Evolutionary conservation across 2,113 vertebrate genomes (phyloP), one percentile per base, ranked within the genome.

Genomic region (Pyxicephalus adspersus): DNA sequence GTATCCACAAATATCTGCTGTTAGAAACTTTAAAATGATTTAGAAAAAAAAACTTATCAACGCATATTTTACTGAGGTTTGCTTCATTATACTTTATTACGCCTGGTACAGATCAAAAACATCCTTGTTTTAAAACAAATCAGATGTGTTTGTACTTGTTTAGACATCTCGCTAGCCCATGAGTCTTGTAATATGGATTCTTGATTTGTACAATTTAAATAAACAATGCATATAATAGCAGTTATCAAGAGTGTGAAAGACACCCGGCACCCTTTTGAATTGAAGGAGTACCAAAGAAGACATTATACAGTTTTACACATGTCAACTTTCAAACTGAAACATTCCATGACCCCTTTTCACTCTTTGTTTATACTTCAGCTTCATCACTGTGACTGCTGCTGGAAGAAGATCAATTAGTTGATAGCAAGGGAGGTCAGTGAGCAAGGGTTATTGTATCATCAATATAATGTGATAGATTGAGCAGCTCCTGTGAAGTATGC

Each of bases 321-420:
- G 79, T 81, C 68, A 65, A 64, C 79, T 65, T 26, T 65, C 38
- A 58, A 66, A 66, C 54, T 54, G 63, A 57, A 82, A 23, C 52
- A 34, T 75, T 20, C 54, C 61, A 58, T 66, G 63, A 82, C 80
- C 80, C 60, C 80, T 66, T 82, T 82, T 58, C 29, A 68, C 71
- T 73, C 60, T 63, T 61, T 75, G 80, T 82, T 82, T 82, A 82
- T 74, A 50, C 80, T 57, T 73, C 70, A 57, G 70, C 50, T 75
- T 82, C 72, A 75, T 82, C 80, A 75, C 58, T 64, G 68, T 64
- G 79, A 74, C 79, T 54, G 63, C 50, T 64, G 50, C 60, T 82
- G 63, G 29, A 82, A 64, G 61, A 82, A 82, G 70, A 82, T 82
- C 80, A 82, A 82, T 82, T 82, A 82, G 70, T 20, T 74, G 80